phyloP scores from a whole-genome alignment of 2,797 vertebrate species.

The Fundulus diaphanus region DNA sequence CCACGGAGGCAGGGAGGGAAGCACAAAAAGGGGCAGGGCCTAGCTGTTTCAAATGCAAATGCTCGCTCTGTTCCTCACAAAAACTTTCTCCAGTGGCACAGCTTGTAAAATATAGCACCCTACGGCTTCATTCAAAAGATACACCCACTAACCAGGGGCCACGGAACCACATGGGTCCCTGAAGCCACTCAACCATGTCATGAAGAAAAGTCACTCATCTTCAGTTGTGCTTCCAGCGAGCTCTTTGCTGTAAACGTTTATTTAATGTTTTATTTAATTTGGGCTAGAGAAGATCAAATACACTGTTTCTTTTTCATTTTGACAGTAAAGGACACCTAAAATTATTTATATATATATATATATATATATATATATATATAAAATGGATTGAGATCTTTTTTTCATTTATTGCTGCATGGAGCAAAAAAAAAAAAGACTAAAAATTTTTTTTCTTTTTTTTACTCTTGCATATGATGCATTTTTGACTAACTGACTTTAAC shows the following conservation, averaged over 20 bases:
- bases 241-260: slow-evolving; percentile 33
- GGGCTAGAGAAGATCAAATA: background rate
- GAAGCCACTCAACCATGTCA: slow-evolving; percentile 57
- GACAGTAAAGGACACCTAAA: background rate
- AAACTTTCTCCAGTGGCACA: slow-evolving; percentile 74
- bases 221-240: slow-evolving; percentile 45
- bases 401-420: background rate
- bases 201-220: slow-evolving; percentile 63
- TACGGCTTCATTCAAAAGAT: slow-evolving; percentile 76
- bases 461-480: background rate
- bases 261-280: slow-evolving; percentile 38
- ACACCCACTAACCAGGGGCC: slow-evolving; percentile 68
- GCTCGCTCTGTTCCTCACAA: slow-evolving; percentile 65
- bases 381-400: background rate
- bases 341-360: background rate
- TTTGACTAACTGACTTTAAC: background rate
- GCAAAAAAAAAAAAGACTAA: no score
- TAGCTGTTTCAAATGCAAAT: slow-evolving; percentile 84
- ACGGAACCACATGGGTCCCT: slow-evolving; percentile 62
- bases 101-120: slow-evolving; percentile 80
- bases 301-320: background rate
- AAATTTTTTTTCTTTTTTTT: no score
- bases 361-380: no score
- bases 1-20: slow-evolving; percentile 69
- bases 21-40: slow-evolving; percentile 65